These are phyloP conservation scores for Semnopithecus entellus DNA, from an alignment of 2,113 vertebrate species.

Conservation along the genomic window DNA sequence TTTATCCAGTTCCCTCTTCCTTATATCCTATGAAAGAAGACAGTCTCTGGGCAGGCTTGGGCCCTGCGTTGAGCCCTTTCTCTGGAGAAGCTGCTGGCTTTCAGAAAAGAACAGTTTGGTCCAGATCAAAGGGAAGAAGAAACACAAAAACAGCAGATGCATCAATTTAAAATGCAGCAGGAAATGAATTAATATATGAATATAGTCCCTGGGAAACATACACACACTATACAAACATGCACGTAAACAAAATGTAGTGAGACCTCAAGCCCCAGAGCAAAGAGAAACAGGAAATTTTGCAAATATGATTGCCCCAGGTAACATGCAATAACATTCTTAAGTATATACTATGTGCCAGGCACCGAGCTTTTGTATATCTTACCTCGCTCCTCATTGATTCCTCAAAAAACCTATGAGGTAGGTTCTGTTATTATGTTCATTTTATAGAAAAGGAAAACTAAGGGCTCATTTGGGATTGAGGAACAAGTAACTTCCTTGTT, in stretches of 20 bases:
- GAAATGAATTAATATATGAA: slow-evolving; percentile 49
- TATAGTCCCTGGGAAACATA: slow-evolving; percentile 29
- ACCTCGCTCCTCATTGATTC: neutral
- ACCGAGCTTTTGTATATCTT: neutral
- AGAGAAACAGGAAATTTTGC: slow-evolving; percentile 28
- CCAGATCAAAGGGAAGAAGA: slow-evolving; percentile 19
- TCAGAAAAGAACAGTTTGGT: slow-evolving; percentile 36
- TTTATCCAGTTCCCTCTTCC: neutral
- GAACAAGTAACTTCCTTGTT: neutral
- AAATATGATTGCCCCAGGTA: neutral
- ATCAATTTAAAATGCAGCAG: slow-evolving; percentile 13
- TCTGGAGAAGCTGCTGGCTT: slow-evolving; percentile 30
- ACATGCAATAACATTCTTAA: neutral
- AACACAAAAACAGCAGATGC: slow-evolving; percentile 33
- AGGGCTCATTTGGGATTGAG: neutral
- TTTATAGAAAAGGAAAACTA: slow-evolving; percentile 35
- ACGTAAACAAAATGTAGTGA: neutral
- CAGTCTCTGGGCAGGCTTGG: neutral
- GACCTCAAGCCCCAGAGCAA: neutral
- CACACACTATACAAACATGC: neutral
- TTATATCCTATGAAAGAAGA: neutral
- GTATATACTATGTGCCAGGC: neutral
- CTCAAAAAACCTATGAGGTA: neutral
- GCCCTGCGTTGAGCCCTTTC: neutral
- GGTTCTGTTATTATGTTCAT: neutral